These are phyloP conservation scores for Euwallacea similis DNA, from an alignment of 1,140 invertebrate genomes.

Conservation along the genomic window DNA sequence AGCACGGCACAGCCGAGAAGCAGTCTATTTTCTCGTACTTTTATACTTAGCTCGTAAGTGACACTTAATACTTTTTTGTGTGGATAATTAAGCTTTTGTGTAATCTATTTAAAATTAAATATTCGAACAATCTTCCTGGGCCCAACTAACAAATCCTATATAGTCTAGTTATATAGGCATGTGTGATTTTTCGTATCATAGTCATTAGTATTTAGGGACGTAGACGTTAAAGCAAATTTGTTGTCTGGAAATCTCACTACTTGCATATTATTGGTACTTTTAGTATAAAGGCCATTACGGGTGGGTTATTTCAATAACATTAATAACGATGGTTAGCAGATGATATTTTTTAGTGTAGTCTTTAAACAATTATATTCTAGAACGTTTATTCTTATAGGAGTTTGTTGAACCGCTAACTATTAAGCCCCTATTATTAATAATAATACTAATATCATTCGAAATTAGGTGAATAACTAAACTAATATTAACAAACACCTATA, in stretches of 20 bases:
- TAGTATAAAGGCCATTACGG: constrained; percentile 20
- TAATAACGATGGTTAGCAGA: constrained; percentile 12
- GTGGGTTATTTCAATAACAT: constrained; percentile 24
- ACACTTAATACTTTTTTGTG: constrained; percentile 47
- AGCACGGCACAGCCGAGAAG: constrained; percentile 45
- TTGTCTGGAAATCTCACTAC: constrained; percentile 22
- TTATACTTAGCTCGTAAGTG: constrained; percentile 47
- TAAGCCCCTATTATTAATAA: not conserved
- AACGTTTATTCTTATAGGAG: constrained; percentile 19
- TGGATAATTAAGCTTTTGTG: constrained; percentile 45
- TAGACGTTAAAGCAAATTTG: constrained; percentile 37
- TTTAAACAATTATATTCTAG: constrained; percentile 22
- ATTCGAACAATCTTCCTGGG: constrained; percentile 56
- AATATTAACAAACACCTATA: constrained; percentile 19
- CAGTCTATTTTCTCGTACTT: constrained; percentile 42
- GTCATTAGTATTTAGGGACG: constrained; percentile 50
- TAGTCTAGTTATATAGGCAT: constrained; percentile 52
- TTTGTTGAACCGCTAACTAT: constrained; percentile 11
- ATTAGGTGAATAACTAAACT: not conserved
- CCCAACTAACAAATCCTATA: constrained; percentile 54
- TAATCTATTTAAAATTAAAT: constrained; percentile 46
- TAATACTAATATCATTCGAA: not conserved
- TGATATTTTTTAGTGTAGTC: constrained; percentile 26
- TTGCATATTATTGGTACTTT: not conserved
- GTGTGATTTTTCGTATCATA: constrained; percentile 55